Evolutionary conservation across 35 echinoderm and acorn worm species (phyloP).

Genomic region (Lytechinus variegatus): DNA sequence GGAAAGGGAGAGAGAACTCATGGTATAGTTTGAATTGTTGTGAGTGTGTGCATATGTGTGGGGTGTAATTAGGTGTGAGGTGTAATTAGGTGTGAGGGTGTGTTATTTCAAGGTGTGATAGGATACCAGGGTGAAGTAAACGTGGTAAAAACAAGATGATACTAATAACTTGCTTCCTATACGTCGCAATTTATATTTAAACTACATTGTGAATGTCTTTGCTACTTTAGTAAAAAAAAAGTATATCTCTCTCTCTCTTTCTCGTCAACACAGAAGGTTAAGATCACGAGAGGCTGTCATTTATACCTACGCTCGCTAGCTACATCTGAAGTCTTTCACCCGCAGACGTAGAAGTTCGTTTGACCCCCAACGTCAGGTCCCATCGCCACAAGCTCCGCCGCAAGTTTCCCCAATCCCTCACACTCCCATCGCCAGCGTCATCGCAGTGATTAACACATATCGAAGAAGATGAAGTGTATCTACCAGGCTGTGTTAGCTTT

Average conservation of each 20-base stretch:
- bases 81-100: too few species aligned
- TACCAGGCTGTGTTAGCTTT: conserved; percentile 18
- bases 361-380: neutral
- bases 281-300: neutral
- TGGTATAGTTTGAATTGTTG: too few species aligned
- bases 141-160: too few species aligned
- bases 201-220: neutral
- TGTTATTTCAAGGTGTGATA: neutral
- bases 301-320: neutral
- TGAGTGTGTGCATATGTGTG: too few species aligned
- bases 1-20: neutral
- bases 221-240: too few species aligned
- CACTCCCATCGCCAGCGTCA: neutral
- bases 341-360: neutral
- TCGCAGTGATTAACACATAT: neutral
- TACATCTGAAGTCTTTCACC: neutral
- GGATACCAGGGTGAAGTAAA: neutral
- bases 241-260: neutral
- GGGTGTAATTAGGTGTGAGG: too few species aligned
- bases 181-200: too few species aligned
- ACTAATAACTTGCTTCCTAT: too few species aligned
- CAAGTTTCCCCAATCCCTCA: neutral
- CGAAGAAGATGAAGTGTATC: neutral
- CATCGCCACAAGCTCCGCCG: neutral
- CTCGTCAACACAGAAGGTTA: neutral